Conservation (phyloP, 92 coral and sea anemone genomes). For the Actinernus sp. region DNA sequence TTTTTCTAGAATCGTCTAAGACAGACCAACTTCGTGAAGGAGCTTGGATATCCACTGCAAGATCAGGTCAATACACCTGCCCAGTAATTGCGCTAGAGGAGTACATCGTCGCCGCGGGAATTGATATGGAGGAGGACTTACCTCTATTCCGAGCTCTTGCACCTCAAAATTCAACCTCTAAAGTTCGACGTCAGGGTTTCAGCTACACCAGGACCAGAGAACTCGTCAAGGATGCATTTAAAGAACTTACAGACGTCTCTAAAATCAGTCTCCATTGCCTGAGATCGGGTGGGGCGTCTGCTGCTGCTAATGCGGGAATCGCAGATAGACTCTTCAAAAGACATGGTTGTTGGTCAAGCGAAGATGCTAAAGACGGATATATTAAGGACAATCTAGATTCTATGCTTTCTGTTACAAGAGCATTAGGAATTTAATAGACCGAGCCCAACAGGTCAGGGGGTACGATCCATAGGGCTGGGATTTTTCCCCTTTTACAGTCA, state of each 20-base stretch:
- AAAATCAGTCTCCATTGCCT: conserved; percentile 10
- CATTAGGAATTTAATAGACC: conserved; percentile 16
- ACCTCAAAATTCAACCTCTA: conserved; percentile 13
- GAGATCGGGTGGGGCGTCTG: conserved; percentile 15
- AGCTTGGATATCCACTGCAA: conserved; percentile 47
- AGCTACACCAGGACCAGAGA: conserved; percentile 39
- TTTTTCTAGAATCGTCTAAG: conserved; percentile 50
- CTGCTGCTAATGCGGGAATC: conserved; percentile 25
- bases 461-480: conserved; percentile 44
- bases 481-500: conserved; percentile 18
- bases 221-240: conserved; percentile 37
- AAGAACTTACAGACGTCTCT: conserved; percentile 16
- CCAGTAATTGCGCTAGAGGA: conserved; percentile 14
- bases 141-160: conserved; percentile 41
- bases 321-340: conserved; percentile 15
- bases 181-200: conserved; percentile 42
- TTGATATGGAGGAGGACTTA: conserved; percentile 24
- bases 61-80: conserved; percentile 36
- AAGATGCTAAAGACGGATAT: conserved; percentile 12
- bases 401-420: background rate
- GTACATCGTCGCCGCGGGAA: conserved; percentile 24
- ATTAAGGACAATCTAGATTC: conserved; percentile 24
- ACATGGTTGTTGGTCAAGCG: conserved; percentile 19
- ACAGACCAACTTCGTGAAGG: conserved; percentile 57
- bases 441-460: conserved; percentile 45